Conservation (phyloP, 2,113 vertebrate species). For the Dromaius novaehollandiae region DNA sequence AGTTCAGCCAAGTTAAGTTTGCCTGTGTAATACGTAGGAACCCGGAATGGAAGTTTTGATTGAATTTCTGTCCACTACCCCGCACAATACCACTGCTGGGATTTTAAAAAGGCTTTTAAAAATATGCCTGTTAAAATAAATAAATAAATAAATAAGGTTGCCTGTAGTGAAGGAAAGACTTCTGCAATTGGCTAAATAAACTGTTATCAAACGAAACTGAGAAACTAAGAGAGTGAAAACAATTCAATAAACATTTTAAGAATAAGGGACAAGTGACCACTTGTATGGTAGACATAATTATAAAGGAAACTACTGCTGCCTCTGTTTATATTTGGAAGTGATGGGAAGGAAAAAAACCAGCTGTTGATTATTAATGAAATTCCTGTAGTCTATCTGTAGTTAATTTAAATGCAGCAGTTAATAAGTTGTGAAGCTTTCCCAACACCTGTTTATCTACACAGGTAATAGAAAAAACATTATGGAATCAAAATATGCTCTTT, state of each 20-base stretch:
- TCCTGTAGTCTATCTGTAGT: background rate
- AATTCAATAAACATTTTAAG: background rate
- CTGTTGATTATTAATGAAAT: background rate
- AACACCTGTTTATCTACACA: background rate
- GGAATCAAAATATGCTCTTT: background rate
- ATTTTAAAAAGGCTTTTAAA: too few species aligned
- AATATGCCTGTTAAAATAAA: too few species aligned
- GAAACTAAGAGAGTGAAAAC: background rate
- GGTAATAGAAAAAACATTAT: background rate
- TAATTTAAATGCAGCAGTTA: background rate
- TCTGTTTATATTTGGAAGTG: background rate
- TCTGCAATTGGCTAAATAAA: background rate
- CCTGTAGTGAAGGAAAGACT: accelerated
- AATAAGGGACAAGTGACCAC: background rate
- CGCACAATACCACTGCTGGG: too few species aligned
- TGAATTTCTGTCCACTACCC: too few species aligned
- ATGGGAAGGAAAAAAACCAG: background rate
- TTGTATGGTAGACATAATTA: background rate
- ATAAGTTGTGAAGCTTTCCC: background rate
- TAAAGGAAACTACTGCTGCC: background rate
- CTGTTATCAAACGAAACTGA: background rate
- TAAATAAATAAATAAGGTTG: background rate
- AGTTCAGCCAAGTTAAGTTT: background rate
- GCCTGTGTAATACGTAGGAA: background rate
- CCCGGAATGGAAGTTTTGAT: too few species aligned